Evolutionary conservation across 2,113 vertebrate genomes (phyloP), one percentile per base, ranked within the genome.

Genomic region (Pao palembangensis): DNA sequence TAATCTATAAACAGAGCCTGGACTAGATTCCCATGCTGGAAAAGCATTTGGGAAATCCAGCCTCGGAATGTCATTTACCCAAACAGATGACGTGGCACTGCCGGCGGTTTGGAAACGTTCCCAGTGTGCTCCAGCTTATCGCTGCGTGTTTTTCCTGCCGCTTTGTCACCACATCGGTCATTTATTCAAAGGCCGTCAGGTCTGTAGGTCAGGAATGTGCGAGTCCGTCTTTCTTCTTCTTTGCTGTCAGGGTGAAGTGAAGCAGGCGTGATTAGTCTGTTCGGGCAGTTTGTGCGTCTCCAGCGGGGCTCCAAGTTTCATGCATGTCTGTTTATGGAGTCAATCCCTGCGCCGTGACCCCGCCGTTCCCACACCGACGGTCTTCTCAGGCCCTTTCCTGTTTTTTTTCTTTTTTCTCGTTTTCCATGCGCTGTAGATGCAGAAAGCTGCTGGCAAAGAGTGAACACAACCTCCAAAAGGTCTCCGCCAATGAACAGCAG

Each of bases 241-340:
- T 62, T 1, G 7, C 63, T 52, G 76, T 72, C 67, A 57, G 20
- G 51, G 8, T 60, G 67, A 71, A 55, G 55, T 12, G 23, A 69
- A 49, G 57, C 72, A 72, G 70, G 72, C 64, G 65, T 56, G 55
- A 47, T 20, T 25, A 14, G 10, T 50, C 61, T 18, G 44, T 51
- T 42, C 18, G 48, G 11, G 46, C 41, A 14, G 23, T 19, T 52
- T 63, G 47, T 44, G 51, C 19, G 34, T 69, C 55, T 75, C 69
- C 43, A 61, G 25, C 42, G 43, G 23, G 54, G 48, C 51, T 73
- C 50, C n/a, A 61, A 79, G 70, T 75, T 68, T 75, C 76, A 76
- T 62, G 68, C 82, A 70, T 76, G 73, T 71, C 51, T 89, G 85
- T 90, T 89, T 89, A 83, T 82, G 83, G 81, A 89, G 88, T 84